These are phyloP conservation scores for Carcina quercana DNA, from an alignment of 2,888 invertebrate species.

Conservation along the genomic window DNA sequence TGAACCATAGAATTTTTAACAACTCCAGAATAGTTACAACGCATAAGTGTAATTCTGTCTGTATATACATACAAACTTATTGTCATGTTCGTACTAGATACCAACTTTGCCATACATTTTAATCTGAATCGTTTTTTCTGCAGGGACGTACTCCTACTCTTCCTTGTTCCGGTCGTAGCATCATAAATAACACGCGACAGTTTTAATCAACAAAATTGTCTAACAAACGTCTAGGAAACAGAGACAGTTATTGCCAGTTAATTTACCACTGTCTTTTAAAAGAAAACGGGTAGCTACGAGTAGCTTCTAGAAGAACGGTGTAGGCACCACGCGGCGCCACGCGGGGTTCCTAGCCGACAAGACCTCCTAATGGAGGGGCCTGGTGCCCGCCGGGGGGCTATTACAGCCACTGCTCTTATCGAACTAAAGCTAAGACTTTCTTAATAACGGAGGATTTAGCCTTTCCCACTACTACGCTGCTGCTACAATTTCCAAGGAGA, in stretches of 20 bases:
- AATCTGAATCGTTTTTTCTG: too few species aligned
- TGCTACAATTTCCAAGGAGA: constrained; percentile 19
- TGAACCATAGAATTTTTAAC: too few species aligned
- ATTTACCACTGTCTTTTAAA: constrained; percentile 29
- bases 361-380: constrained; percentile 54
- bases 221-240: constrained; percentile 6
- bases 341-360: constrained; percentile 50
- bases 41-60: too few species aligned
- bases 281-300: constrained; percentile 31
- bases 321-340: constrained; percentile 48
- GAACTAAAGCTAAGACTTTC: constrained; percentile 46
- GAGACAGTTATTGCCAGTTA: constrained; percentile 26
- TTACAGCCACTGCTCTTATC: constrained; percentile 51
- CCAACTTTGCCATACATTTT: too few species aligned
- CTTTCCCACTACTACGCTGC: constrained; percentile 24
- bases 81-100: too few species aligned
- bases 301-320: constrained; percentile 26
- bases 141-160: too few species aligned
- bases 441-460: constrained; percentile 45
- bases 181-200: constrained; percentile 14
- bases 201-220: constrained; percentile 20
- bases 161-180: too few species aligned
- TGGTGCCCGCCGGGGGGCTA: constrained; percentile 45
- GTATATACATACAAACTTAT: too few species aligned
- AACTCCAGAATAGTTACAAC: not conserved